Conservation (phyloP, 2,888 invertebrate genomes). For the Pachymerium ferrugineum region DNA sequence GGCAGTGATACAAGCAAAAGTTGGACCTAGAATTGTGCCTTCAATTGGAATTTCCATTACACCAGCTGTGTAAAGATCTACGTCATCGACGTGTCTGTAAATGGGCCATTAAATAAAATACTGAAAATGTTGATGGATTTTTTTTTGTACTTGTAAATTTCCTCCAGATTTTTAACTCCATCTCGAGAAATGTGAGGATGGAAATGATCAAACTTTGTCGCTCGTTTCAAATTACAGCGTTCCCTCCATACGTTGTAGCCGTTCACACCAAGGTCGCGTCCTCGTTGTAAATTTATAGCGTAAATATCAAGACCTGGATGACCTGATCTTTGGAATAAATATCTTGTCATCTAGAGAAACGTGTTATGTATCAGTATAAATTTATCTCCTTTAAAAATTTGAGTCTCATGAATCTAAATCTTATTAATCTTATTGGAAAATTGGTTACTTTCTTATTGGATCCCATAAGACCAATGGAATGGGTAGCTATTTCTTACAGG, state of each 20-base stretch:
- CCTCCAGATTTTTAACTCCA: no score
- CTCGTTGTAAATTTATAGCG: slow-evolving; percentile 16
- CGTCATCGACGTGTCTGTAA: slow-evolving; percentile 28
- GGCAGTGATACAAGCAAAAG: slow-evolving; percentile 28
- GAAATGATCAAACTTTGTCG: neutral
- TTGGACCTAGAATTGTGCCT: slow-evolving; percentile 10
- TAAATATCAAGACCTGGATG: neutral
- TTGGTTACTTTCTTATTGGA: no score
- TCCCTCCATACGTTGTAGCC: slow-evolving; percentile 12
- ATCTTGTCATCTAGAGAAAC: neutral
- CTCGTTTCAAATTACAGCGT: neutral
- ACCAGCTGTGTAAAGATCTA: slow-evolving; percentile 30
- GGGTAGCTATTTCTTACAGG: no score
- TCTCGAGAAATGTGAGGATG: no score
- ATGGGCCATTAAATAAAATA: neutral
- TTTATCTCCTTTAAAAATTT: no score
- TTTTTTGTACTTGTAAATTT: neutral
- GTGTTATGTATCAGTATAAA: no score
- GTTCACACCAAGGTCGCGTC: neutral
- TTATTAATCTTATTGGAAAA: no score
- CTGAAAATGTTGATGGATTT: neutral
- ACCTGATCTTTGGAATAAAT: neutral
- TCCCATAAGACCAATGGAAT: no score
- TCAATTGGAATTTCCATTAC: neutral
- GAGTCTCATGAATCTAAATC: no score